These are phyloP conservation scores for Tenthredo notha DNA, from an alignment of 2,888 invertebrate genomes.

Conservation along the genomic window DNA sequence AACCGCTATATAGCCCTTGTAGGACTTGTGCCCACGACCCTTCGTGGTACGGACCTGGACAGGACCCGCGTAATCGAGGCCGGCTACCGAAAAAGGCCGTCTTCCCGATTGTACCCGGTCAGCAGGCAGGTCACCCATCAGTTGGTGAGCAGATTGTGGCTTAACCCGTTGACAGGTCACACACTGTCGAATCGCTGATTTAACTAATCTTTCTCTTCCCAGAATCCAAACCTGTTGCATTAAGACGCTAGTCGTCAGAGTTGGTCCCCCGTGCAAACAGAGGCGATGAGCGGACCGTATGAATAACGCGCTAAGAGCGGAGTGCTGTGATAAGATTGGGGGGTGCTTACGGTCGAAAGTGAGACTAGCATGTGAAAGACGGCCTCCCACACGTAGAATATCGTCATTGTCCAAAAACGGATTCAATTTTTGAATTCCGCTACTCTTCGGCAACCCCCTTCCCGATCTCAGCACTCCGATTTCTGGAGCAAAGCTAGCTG, in stretches of 20 bases:
- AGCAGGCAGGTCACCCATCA: conserved; percentile 40
- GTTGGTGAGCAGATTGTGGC: conserved; percentile 43
- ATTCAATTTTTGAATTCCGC: conserved; percentile 16
- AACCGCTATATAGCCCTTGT: too few species aligned
- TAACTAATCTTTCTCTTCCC: background rate
- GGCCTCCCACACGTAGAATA: conserved; percentile 32
- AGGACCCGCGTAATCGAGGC: conserved; percentile 10
- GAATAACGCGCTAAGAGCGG: too few species aligned
- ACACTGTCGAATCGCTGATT: conserved; percentile 46
- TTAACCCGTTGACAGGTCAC: conserved; percentile 54
- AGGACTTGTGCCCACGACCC: too few species aligned
- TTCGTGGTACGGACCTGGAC: too few species aligned
- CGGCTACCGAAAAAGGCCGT: conserved; percentile 1
- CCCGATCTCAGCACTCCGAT: background rate
- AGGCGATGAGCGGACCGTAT: too few species aligned
- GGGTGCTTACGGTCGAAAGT: too few species aligned
- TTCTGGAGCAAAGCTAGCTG: conserved; percentile 14
- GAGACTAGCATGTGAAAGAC: too few species aligned
- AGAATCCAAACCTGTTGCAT: conserved; percentile 48
- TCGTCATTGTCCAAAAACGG: conserved; percentile 27
- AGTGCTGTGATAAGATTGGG: too few species aligned
- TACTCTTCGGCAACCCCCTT: conserved; percentile 41
- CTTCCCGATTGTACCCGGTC: background rate
- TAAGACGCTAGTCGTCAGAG: conserved; percentile 50
- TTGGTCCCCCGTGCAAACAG: too few species aligned